Percentiles rank a stretch among this genome's conserved stretches.
Conservation (phyloP, 2,888 invertebrate species). For the Philaethria dido region DNA sequence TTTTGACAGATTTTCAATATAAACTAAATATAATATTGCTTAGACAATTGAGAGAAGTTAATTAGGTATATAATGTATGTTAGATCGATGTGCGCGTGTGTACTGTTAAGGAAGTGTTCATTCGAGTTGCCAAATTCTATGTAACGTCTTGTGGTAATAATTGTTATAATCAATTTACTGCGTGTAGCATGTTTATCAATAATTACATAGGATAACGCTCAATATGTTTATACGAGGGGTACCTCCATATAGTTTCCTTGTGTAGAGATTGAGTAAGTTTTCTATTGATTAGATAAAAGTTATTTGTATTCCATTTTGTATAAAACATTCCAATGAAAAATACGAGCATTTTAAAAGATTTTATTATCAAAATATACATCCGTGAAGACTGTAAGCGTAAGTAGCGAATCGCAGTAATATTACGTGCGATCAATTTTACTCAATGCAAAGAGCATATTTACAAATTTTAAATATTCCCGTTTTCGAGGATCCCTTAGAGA, state of each 20-base stretch:
- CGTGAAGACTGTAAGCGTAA: constrained; percentile 75
- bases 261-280: constrained; percentile 60
- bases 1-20: constrained; percentile 28
- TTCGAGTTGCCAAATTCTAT: constrained; percentile 80
- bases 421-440: constrained; percentile 63
- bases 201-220: constrained; percentile 77
- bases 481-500: constrained; percentile 75
- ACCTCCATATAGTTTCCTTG: constrained; percentile 64
- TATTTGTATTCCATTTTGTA: constrained; percentile 64
- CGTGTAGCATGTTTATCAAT: constrained; percentile 76
- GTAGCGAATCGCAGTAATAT: constrained; percentile 64
- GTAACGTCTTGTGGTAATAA: constrained; percentile 70
- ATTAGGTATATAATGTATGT: constrained; percentile 37
- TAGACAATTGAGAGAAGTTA: constrained; percentile 23
- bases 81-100: constrained; percentile 46
- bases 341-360: constrained; percentile 59
- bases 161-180: constrained; percentile 64
- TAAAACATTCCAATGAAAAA: constrained; percentile 63
- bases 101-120: constrained; percentile 69
- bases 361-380: constrained; percentile 64
- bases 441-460: constrained; percentile 59
- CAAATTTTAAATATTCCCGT: constrained; percentile 70
- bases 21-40: constrained; percentile 24
- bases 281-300: constrained; percentile 58
- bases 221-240: constrained; percentile 77